Evolutionary conservation across 2,888 invertebrate species (phyloP).

Genomic region (Biston stratarius): DNA sequence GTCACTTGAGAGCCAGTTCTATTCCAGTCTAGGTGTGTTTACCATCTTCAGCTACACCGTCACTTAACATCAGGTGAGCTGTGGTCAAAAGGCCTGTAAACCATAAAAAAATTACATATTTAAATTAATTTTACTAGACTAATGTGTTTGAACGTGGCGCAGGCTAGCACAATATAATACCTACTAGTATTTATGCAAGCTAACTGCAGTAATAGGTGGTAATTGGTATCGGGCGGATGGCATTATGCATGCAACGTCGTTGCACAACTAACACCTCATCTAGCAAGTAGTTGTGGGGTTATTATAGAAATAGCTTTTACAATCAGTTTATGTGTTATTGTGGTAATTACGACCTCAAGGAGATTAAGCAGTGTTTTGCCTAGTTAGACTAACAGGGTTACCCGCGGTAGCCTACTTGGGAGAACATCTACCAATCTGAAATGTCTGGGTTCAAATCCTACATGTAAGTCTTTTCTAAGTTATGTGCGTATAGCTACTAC

Average conservation of each 20-base stretch:
- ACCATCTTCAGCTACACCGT: too few species aligned
- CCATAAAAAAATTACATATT: too few species aligned
- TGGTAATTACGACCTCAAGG: neutral
- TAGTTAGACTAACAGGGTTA: neutral
- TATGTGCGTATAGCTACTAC: too few species aligned
- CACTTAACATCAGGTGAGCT: too few species aligned
- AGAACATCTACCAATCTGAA: neutral
- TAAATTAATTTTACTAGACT: too few species aligned
- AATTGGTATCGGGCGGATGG: constrained; percentile 52
- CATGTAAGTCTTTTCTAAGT: too few species aligned
- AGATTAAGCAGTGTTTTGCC: neutral
- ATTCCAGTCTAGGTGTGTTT: too few species aligned
- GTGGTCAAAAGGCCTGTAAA: too few species aligned
- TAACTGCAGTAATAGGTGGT: constrained; percentile 38
- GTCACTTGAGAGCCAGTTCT: too few species aligned
- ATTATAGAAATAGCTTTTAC: constrained; percentile 29
- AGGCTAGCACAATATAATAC: neutral
- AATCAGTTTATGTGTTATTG: constrained; percentile 10
- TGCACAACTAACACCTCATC: constrained; percentile 49
- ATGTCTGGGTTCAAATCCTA: neutral
- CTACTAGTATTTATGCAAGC: constrained; percentile 12
- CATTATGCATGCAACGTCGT: constrained; percentile 47
- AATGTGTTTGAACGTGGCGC: neutral
- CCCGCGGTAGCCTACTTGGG: too few species aligned
- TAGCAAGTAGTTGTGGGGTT: constrained; percentile 19